These are phyloP conservation scores for Streptopelia turtur DNA, from an alignment of 2,797 vertebrate genomes.

Conservation along the genomic window DNA sequence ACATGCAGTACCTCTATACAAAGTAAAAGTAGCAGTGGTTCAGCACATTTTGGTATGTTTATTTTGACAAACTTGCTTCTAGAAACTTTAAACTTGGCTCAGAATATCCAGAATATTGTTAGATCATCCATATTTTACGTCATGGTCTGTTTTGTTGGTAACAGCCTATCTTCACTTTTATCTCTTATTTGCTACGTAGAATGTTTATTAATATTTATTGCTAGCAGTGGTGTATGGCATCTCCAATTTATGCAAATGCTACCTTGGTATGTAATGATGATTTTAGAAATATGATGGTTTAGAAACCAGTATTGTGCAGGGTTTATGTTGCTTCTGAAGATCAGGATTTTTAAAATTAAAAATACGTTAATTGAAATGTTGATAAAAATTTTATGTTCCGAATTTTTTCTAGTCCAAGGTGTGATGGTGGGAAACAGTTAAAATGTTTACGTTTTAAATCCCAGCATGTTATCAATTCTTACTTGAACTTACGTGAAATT, in stretches of 20 bases:
- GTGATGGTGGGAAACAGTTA: neutral
- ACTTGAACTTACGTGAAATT: neutral
- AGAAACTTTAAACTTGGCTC: neutral
- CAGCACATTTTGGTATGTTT: slow-evolving; percentile 85
- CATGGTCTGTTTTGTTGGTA: neutral
- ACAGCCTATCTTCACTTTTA: neutral
- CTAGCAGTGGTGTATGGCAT: neutral
- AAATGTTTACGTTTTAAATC: neutral
- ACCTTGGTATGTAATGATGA: neutral
- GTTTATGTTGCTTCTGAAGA: neutral
- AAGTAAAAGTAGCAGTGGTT: slow-evolving; percentile 84
- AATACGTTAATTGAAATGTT: neutral
- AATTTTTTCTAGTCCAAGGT: neutral
- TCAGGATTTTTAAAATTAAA: neutral
- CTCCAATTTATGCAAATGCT: neutral
- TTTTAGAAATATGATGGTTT: neutral
- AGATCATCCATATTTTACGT: neutral
- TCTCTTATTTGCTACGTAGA: neutral
- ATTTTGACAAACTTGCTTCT: slow-evolving; percentile 61
- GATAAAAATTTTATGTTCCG: neutral
- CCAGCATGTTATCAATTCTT: neutral
- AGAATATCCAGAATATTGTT: neutral
- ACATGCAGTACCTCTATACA: slow-evolving; percentile 85
- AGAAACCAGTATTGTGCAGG: neutral
- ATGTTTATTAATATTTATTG: slow-evolving; percentile 7